A percentile compares a stretch with the other conserved stretches of the same genome.
phyloP scores from a whole-genome alignment of 1,140 invertebrate species.

The Plectus sambesii region DNA sequence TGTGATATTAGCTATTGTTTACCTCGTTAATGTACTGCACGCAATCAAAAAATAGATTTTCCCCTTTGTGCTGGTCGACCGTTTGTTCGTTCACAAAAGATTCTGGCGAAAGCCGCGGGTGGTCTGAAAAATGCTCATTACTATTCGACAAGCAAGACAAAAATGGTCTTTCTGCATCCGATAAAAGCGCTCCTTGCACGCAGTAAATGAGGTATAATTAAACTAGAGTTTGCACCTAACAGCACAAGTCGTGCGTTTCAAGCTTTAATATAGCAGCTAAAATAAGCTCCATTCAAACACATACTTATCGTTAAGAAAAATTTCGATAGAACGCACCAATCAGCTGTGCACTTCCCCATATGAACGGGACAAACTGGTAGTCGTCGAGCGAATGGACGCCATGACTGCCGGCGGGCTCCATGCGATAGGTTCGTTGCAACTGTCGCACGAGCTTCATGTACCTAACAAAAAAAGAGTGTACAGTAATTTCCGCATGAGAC shows the following conservation, averaged over 20 bases:
- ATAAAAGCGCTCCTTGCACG: conserved; percentile 8
- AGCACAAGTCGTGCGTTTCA: conserved; percentile 8
- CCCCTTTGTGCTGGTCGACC: conserved; percentile 61
- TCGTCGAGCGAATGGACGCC: conserved; percentile 97
- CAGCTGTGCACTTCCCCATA: conserved; percentile 94
- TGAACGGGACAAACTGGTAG: conserved; percentile 95
- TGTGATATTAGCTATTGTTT: too few species aligned
- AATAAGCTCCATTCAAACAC: conserved; percentile 2
- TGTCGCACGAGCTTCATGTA: conserved; percentile 74
- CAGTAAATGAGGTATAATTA: conserved; percentile 9
- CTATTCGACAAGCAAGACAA: conserved; percentile 31
- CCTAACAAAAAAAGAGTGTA: conserved; percentile 50
- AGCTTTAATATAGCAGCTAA: conserved; percentile 6
- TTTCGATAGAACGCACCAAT: conserved; percentile 55
- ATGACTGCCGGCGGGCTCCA: conserved; percentile 99
- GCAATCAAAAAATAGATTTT: conserved; percentile 85
- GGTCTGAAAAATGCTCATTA: conserved; percentile 52
- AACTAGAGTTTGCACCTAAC: conserved; percentile 5
- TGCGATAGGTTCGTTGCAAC: conserved; percentile 78
- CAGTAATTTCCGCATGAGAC: conserved; percentile 13
- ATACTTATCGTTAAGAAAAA: conserved; percentile 11
- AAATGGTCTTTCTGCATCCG: conserved; percentile 6
- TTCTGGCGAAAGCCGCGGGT: conserved; percentile 68
- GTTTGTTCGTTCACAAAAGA: conserved; percentile 70
- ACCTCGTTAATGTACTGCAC: conserved; percentile 80